A percentile compares a stretch with the other conserved stretches of the same genome.
Evolutionary conservation across 1,140 invertebrate genomes (phyloP).

Genomic region (Tetragonula clypearis): DNA sequence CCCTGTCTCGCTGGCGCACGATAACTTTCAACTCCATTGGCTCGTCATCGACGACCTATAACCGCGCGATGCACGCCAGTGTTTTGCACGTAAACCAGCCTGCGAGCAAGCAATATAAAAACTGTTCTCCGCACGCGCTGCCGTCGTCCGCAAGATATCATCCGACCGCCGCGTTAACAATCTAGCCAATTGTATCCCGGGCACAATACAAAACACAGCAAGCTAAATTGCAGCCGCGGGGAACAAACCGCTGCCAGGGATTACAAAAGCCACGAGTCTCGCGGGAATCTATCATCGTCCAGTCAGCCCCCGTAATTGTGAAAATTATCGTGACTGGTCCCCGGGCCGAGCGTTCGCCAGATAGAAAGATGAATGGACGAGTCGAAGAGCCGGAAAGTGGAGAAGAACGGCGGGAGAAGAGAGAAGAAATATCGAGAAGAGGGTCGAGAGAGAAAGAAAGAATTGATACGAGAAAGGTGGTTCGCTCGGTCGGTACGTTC

Average conservation of each 20-base stretch:
- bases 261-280: slow-evolving; percentile 24
- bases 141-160: background rate
- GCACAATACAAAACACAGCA: background rate
- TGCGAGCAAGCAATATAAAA: background rate
- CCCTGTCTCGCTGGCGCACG: background rate
- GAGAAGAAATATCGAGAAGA: background rate
- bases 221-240: background rate
- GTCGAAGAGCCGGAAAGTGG: background rate
- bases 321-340: slow-evolving; percentile 6
- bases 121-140: background rate
- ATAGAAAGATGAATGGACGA: slow-evolving; percentile 4
- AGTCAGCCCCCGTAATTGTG: slow-evolving; percentile 13
- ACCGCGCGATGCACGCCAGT: background rate
- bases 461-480: background rate
- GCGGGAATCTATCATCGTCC: slow-evolving; percentile 26
- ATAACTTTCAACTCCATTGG: background rate
- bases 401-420: background rate
- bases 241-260: slow-evolving; percentile 14
- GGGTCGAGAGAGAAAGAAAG: background rate
- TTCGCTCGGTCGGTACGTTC: background rate
- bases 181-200: background rate
- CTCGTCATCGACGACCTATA: background rate
- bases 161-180: slow-evolving; percentile 7
- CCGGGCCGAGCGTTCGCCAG: background rate
- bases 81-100: background rate